Base-by-base conservation (phyloP, 2,888 invertebrate genomes). In the Alentia gelatinosa region DNA sequence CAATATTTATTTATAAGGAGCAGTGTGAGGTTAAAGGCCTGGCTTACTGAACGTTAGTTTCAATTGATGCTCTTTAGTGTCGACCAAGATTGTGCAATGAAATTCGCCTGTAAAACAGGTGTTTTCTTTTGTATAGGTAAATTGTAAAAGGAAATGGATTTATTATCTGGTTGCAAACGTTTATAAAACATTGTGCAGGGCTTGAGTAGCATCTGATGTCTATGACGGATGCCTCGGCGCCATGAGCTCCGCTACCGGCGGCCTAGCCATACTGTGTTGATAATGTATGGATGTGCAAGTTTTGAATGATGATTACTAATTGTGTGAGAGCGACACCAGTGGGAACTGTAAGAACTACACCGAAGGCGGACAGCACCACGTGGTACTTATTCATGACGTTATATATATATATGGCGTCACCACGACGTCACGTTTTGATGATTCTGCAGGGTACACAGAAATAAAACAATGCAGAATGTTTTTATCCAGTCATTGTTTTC, bases 271-370 rank as follows among this genome's bases (percentile, higher is more conserved):
- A 79, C 79, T 79, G 37, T 79, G 79, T 79, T 79, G 35, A 79
- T 39, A 37, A 37, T 37, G 39, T 74, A 39, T 7, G 79, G 37
- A n/a, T 79, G 39, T 39, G 39, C 39, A n/a, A 39, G 42, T 26
- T 74, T 9, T 79, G 47, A 42, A 86, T 86, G 42, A 26, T n/a
- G 42, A 83, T 47, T 86, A 50, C 33, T 47, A 47, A 86, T 33
- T 86, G 47, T 42, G 47, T 47, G 86, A 86, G 86, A 47, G 86
- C 42, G 86, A 86, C 86, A 47, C 86, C 86, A 86, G 47, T 42
- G 86, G 86, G 86, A 12, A 86, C 86, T 86, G 86, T 86, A 86
- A 86, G 86, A 86, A 86, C 86, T 86, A 86, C 86, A 86, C 86
- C 86, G 86, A 47, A 86, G 86, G 86, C 19, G 86, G 47, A 50